Evolutionary conservation across 2,888 invertebrate species (phyloP), one percentile per base, ranked within the genome.

Genomic region (Endomychus coccineus): DNA sequence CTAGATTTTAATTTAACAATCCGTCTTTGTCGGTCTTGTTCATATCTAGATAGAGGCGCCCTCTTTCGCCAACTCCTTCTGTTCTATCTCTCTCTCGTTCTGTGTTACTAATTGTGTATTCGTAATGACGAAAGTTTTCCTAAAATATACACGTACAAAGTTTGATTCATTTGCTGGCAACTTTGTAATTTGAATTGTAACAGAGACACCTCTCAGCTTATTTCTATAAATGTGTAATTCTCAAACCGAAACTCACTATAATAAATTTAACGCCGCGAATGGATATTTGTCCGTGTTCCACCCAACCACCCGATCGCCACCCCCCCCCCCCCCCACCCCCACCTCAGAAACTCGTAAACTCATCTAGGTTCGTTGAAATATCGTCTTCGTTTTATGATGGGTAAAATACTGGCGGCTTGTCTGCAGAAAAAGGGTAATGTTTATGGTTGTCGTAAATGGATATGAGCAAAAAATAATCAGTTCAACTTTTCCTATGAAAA

Each of bases 1-100:
- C 57, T n/a, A 49, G 53, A 56, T 59, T 59, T 59, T 58, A 56
- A 58, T 58, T 58, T 52, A 48, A 49, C 50, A n/a, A 40, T 48
- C 52, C 45, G 49, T 57, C 58, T 54, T 54, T 54, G 52, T 59
- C 54, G 49, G 27, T 39, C 54, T 46, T 40, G 46, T 45, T 48
- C 43, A 48, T 45, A 50, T 48, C 44, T 36, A 45, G 43, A 44
- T 38, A 6, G 21, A 7, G 6, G 6, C 21, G 6, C 21, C 6
- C 6, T 7, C 21, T 6, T 19, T 6, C 21, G 21, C 21, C 21
- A 19, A 7, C n/a, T n/a, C n/a, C n/a, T n/a, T n/a, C n/a, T n/a
- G n/a, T n/a, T n/a, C n/a, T 38, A 39, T 39, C 49, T 42, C 49
- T 52, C 51, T 50, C 48, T 52, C 51, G 45, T 51, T 40, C 9